Conservation (phyloP, 2,113 vertebrate species). For the Ctenomys sociabilis region DNA sequence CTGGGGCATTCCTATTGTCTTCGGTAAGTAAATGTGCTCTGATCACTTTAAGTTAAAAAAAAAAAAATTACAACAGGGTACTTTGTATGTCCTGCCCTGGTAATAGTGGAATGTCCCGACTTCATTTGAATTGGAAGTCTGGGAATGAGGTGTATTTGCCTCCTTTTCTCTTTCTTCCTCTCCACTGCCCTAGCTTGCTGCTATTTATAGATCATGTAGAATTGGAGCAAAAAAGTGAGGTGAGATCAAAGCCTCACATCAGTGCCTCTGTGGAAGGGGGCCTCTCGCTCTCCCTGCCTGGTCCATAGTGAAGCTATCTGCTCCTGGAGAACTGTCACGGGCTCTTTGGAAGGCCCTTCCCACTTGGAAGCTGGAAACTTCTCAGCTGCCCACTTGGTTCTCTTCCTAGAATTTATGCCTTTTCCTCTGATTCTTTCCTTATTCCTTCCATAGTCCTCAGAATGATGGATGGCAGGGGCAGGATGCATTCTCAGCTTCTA, state of each 20-base stretch:
- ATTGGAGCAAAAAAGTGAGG: background rate
- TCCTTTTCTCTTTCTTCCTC: background rate
- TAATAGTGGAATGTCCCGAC: background rate
- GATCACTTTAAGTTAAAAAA: background rate
- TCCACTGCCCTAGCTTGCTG: background rate
- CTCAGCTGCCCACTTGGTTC: background rate
- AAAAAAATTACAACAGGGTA: background rate
- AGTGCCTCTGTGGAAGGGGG: background rate
- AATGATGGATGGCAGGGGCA: background rate
- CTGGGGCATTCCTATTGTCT: background rate
- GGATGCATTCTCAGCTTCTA: background rate
- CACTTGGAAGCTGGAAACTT: background rate
- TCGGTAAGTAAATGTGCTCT: conserved; percentile 19
- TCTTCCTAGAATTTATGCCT: background rate
- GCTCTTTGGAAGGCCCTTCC: background rate
- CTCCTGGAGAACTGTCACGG: background rate
- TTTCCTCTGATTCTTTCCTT: background rate
- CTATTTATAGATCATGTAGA: background rate
- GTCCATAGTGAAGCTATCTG: background rate
- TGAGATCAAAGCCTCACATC: background rate
- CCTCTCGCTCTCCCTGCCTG: background rate
- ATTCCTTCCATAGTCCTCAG: background rate
- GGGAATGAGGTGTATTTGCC: background rate
- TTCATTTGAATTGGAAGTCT: background rate
- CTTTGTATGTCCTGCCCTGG: background rate